A percentile compares a stretch with the other conserved stretches of the same genome.
These are phyloP conservation scores for Ramphastos sulfuratus DNA, from an alignment of 2,113 vertebrate species.

Conservation along the genomic window DNA sequence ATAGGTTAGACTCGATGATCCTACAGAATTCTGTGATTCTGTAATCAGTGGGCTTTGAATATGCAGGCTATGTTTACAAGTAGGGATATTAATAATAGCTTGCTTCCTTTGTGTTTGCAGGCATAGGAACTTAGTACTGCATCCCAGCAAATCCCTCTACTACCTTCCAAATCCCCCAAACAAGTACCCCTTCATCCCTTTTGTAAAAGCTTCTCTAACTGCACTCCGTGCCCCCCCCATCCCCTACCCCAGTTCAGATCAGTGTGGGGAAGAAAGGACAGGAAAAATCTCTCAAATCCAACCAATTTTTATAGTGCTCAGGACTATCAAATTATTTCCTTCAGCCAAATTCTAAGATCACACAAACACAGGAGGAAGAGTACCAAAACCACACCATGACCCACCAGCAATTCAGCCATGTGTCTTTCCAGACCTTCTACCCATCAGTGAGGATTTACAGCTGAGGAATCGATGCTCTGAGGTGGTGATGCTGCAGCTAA, in stretches of 20 bases:
- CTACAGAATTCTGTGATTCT: no score
- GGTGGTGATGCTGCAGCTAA: neutral
- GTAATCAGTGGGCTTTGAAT: neutral
- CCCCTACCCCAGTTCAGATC: neutral
- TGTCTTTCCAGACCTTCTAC: neutral
- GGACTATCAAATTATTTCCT: neutral
- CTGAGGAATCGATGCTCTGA: neutral
- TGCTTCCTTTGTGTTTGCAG: neutral
- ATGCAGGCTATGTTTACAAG: neutral
- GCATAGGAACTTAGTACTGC: neutral
- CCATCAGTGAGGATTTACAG: rapidly evolving
- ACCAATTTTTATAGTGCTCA: neutral
- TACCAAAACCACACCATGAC: neutral
- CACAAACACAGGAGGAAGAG: neutral
- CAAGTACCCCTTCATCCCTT: neutral
- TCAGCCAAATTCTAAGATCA: neutral
- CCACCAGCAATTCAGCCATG: rapidly evolving
- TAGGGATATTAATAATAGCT: neutral
- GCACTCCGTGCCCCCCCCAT: no score
- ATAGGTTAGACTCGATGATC: no score
- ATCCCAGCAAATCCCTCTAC: neutral
- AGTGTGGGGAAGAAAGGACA: neutral
- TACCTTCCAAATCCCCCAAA: neutral
- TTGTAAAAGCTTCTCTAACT: neutral
- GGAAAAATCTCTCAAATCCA: neutral